These are phyloP conservation scores for Gasteruption jaculator DNA, from an alignment of 2,888 invertebrate species.

Conservation along the genomic window DNA sequence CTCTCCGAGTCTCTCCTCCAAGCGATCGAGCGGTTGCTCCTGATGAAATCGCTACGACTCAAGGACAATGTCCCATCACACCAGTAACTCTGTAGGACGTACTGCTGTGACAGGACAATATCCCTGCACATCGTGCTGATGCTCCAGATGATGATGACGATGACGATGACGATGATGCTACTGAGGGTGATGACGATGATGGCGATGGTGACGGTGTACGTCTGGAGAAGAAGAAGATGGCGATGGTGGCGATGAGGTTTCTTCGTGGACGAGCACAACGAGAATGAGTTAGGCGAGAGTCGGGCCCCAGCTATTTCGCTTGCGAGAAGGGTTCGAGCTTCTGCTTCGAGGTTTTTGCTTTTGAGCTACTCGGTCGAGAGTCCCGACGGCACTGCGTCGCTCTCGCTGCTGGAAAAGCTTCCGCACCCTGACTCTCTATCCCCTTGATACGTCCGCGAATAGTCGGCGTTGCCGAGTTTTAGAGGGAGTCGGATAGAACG, in stretches of 20 bases:
- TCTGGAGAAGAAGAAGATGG: background rate
- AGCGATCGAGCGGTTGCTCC: slow-evolving; percentile 1
- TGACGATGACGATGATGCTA: slow-evolving; percentile 1
- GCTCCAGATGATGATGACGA: background rate
- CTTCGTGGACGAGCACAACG: too few species aligned
- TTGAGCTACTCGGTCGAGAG: slow-evolving; percentile 39
- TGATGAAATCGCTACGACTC: slow-evolving; percentile 42
- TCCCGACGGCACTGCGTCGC: slow-evolving; percentile 50
- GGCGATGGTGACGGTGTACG: slow-evolving; percentile 6
- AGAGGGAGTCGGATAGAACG: slow-evolving; percentile 2
- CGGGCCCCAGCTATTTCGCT: too few species aligned
- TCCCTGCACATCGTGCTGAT: slow-evolving; percentile 63
- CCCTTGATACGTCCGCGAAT: slow-evolving; percentile 15
- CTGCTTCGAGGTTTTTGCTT: slow-evolving; percentile 11
- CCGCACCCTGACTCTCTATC: slow-evolving; percentile 32
- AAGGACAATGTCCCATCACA: slow-evolving; percentile 86
- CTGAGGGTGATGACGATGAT: background rate
- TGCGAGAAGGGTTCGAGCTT: slow-evolving; percentile 15
- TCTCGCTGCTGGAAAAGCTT: slow-evolving; percentile 44
- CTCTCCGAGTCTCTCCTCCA: background rate
- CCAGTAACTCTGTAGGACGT: slow-evolving; percentile 77
- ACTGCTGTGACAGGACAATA: slow-evolving; percentile 99
- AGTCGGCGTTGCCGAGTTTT: too few species aligned
- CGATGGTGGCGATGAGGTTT: slow-evolving; percentile 12
- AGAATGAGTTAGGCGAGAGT: too few species aligned